Conservation (phyloP, 2,797 vertebrate genomes). For the Micromesistius poutassou region DNA sequence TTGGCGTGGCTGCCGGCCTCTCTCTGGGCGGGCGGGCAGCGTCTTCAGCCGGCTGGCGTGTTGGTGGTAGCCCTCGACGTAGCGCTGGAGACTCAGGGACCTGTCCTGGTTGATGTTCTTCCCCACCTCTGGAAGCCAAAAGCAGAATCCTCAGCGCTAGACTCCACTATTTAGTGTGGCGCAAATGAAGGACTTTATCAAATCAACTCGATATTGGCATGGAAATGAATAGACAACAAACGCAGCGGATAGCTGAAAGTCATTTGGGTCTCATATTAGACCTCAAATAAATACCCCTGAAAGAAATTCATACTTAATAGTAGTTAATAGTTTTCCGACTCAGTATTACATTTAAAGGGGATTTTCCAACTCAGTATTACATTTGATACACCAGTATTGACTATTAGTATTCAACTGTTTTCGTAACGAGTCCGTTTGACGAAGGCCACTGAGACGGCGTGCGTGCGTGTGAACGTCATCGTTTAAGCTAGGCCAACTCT, state of each 20-base stretch:
- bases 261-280: not conserved
- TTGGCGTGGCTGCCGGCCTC: not conserved
- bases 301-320: too few species aligned
- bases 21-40: slow-evolving; percentile 21
- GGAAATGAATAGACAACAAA: not conserved
- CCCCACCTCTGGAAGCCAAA: slow-evolving; percentile 72
- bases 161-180: not conserved
- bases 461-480: not conserved
- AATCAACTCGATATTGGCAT: not conserved
- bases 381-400: not conserved
- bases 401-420: not conserved
- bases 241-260: not conserved
- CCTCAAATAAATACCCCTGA: not conserved
- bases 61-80: slow-evolving; percentile 70
- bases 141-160: not conserved
- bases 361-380: not conserved
- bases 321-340: not conserved
- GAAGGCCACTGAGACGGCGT: not conserved
- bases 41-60: slow-evolving; percentile 48
- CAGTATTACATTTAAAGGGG: not conserved
- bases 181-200: not conserved
- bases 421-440: not conserved
- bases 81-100: slow-evolving; percentile 69
- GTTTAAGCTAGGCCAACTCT: not conserved
- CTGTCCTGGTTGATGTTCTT: slow-evolving; percentile 90